Conservation (phyloP, 2,888 invertebrate species). For the Dione juno region DNA sequence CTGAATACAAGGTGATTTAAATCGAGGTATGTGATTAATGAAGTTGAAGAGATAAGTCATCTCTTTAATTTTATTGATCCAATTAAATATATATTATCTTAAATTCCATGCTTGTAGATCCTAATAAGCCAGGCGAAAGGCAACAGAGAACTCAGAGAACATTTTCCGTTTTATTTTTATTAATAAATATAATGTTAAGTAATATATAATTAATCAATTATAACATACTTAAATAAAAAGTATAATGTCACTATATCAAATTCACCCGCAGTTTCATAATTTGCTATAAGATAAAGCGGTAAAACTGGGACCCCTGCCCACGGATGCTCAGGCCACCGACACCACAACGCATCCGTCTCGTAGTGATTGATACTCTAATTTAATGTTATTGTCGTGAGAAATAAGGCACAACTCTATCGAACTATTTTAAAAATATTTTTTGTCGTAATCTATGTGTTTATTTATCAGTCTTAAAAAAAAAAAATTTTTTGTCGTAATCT, state of each 20-base stretch:
- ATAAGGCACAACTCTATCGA: constrained; percentile 39
- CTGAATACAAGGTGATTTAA: too few relatives aligned
- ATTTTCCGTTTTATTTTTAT: too few relatives aligned
- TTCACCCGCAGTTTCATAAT: background rate
- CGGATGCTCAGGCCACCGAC: constrained; percentile 59
- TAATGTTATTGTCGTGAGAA: constrained; percentile 79
- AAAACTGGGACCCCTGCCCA: constrained; percentile 51
- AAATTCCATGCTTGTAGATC: too few relatives aligned
- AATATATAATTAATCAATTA: background rate
- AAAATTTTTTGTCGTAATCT: too few relatives aligned
- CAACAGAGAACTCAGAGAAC: too few relatives aligned
- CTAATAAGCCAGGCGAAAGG: too few relatives aligned
- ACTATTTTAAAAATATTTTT: background rate
- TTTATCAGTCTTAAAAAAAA: too few relatives aligned
- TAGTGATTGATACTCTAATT: constrained; percentile 79
- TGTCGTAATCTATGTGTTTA: background rate
- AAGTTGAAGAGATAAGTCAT: too few relatives aligned
- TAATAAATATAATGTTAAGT: too few relatives aligned
- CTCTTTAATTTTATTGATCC: too few relatives aligned
- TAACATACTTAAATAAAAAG: background rate
- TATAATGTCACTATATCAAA: background rate
- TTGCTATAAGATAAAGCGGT: constrained; percentile 41
- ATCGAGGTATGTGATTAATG: too few relatives aligned
- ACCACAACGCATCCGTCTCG: constrained; percentile 72
- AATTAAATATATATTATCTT: too few relatives aligned